Percentiles rank a stretch among this genome's conserved stretches.
Evolutionary conservation across 1,140 invertebrate species (phyloP).

Genomic region (Laupala kohalensis): DNA sequence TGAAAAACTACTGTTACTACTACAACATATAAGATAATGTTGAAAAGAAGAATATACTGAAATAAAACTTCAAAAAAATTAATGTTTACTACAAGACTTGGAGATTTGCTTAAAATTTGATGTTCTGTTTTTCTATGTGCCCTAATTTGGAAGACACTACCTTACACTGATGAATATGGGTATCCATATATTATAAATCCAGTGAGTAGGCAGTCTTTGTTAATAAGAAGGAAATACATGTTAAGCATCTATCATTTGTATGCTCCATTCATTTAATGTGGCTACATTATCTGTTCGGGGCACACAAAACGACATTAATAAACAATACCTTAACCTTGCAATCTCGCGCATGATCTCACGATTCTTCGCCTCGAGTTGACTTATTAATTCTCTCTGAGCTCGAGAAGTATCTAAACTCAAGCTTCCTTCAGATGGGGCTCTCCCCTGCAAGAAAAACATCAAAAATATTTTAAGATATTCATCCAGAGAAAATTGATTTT

Average conservation of each 20-base stretch:
- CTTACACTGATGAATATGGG: neutral
- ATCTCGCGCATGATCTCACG: conserved; percentile 96
- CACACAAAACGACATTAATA: conserved; percentile 30
- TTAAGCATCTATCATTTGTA: neutral
- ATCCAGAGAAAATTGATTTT: too few relatives aligned
- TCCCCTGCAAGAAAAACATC: conserved; percentile 35
- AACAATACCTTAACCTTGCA: conserved; percentile 63
- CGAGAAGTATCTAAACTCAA: conserved; percentile 65
- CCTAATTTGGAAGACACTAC: neutral
- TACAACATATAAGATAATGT: too few relatives aligned
- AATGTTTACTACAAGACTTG: too few relatives aligned
- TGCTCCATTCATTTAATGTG: neutral
- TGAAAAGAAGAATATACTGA: too few relatives aligned
- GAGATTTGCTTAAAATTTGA: too few relatives aligned
- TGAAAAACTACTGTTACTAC: too few relatives aligned
- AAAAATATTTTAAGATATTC: neutral
- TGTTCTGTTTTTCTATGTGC: too few relatives aligned
- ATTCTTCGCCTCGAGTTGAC: conserved; percentile 90
- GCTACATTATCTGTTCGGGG: neutral
- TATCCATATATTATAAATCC: neutral
- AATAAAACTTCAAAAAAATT: too few relatives aligned
- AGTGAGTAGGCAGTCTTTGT: neutral
- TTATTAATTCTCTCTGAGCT: conserved; percentile 83
- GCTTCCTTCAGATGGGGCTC: conserved; percentile 62
- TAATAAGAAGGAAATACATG: neutral